These are phyloP conservation scores for Drosophila grimshawi DNA, from an alignment of 1,140 invertebrate genomes.

Conservation along the genomic window DNA sequence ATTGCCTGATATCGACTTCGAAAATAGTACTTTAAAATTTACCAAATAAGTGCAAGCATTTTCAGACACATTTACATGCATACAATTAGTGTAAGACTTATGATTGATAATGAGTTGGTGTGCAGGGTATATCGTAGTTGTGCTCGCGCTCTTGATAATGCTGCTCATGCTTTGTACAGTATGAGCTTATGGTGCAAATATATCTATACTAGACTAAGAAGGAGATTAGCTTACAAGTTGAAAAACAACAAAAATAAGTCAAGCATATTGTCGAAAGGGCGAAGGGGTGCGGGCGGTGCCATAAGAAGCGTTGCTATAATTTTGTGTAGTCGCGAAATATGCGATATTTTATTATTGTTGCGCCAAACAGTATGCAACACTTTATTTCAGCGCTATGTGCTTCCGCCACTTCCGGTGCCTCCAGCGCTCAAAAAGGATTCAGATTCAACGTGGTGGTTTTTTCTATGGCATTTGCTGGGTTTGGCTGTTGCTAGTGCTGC, in stretches of 20 bases:
- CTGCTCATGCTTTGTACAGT: not conserved
- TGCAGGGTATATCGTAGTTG: no score
- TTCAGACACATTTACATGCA: no score
- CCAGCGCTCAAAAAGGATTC: constrained; percentile 30
- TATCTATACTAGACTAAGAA: constrained; percentile 1
- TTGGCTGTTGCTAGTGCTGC: constrained; percentile 34
- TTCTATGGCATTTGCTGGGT: constrained; percentile 33
- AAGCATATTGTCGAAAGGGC: constrained; percentile 3
- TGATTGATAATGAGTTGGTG: no score
- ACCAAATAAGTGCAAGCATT: no score
- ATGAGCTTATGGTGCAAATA: not conserved
- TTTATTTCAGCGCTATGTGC: constrained; percentile 77
- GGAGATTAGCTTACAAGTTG: not conserved
- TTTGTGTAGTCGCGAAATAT: constrained; percentile 67
- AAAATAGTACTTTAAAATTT: no score
- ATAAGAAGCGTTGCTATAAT: constrained; percentile 33
- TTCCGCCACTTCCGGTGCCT: constrained; percentile 53
- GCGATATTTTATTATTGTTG: constrained; percentile 81
- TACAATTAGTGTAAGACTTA: no score
- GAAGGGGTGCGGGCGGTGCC: not conserved
- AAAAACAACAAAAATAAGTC: constrained; percentile 6
- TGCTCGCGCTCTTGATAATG: no score
- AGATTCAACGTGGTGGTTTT: constrained; percentile 15
- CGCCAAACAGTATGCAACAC: constrained; percentile 79
- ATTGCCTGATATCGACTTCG: no score